Evolutionary conservation across 1,140 invertebrate genomes (phyloP), one percentile per base, ranked within the genome.

Genomic region (Acromyrmex charruanus): DNA sequence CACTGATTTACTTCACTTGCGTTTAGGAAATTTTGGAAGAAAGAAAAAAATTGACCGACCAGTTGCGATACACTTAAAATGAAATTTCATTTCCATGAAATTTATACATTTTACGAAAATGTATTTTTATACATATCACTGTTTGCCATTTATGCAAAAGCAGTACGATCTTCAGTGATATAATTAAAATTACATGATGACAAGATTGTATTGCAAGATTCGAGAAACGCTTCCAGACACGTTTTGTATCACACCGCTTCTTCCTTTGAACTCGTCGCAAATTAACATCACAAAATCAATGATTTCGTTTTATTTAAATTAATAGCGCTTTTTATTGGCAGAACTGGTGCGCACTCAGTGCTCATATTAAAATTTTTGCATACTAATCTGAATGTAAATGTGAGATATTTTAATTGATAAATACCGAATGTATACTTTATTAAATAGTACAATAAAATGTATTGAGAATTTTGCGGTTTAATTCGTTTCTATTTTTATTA

Each of bases 121-220:
- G 0, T 25, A 21, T 82, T 31, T 44, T 58, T 14, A 53, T n/a
- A 16, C 3, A 6, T 12, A 31, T 82, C 51, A 39, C 18, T 12
- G 10, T 74, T 61, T 49, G 39, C 16, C 3, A 2, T 61, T 82
- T 74, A 44, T 66, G 35, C 71, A 55, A 31, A 10, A 77, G 55
- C 53, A 14, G 28, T 61, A 71, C 49, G 35, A 51, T 87, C 69
- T 35, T 71, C 55, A n/a, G 4, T 44, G 10, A 44, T 35, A 18
- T 61, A 72, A 86, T 89, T 88, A 72, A 72, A 61, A 49, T 74
- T 88, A 59, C 87, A 49, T 35, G 77, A 82, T 53, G 25, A 28
- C 35, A 58, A 28, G 35, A 25, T 35, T 14, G n/a, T 77, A 55
- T 9, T 16, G 12, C 21, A n/a, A 68, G n/a, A 75, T 53, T 86